Evolutionary conservation across 2,113 vertebrate species (phyloP).

Genomic region (Oryzias woworae): DNA sequence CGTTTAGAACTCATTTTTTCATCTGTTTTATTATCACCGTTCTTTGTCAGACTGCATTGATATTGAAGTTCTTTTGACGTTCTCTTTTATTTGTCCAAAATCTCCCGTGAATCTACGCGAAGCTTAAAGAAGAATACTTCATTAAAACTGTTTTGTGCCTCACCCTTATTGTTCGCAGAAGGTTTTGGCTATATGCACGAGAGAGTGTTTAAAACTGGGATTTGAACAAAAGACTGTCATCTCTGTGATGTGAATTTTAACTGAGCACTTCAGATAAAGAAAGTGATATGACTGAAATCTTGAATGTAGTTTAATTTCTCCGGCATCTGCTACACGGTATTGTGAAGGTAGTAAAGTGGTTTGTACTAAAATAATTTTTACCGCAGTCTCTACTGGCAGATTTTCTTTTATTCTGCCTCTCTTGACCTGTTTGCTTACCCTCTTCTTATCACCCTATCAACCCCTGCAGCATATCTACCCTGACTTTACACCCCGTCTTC

Average conservation of each 20-base stretch:
- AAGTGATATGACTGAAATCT: slow-evolving; percentile 16
- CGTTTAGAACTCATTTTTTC: slow-evolving; percentile 2
- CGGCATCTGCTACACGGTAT: not conserved
- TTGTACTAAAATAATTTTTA: slow-evolving; percentile 5
- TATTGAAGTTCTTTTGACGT: slow-evolving; percentile 10
- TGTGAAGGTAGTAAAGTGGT: slow-evolving; percentile 13
- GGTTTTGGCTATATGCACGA: slow-evolving; percentile 25
- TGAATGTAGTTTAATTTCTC: slow-evolving; percentile 16
- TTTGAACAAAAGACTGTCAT: slow-evolving; percentile 37
- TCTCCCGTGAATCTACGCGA: slow-evolving; percentile 21
- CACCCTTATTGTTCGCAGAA: slow-evolving; percentile 41
- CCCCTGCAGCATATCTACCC: not conserved
- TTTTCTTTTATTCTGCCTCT: not conserved
- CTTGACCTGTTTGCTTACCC: not conserved
- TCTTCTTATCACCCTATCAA: not conserved
- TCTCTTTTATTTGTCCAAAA: slow-evolving; percentile 26
- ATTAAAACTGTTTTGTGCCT: slow-evolving; percentile 51
- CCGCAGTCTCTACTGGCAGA: not conserved
- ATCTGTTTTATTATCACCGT: slow-evolving; percentile 9
- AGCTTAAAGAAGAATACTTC: slow-evolving; percentile 44
- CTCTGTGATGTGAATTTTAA: slow-evolving; percentile 36
- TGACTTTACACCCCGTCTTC: not conserved
- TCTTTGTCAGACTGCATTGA: slow-evolving; percentile 2
- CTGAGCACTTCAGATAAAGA: slow-evolving; percentile 35
- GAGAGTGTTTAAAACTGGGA: slow-evolving; percentile 37